These are phyloP conservation scores for Papio anubis DNA, from an alignment of 2,113 vertebrate species.

Conservation along the genomic window DNA sequence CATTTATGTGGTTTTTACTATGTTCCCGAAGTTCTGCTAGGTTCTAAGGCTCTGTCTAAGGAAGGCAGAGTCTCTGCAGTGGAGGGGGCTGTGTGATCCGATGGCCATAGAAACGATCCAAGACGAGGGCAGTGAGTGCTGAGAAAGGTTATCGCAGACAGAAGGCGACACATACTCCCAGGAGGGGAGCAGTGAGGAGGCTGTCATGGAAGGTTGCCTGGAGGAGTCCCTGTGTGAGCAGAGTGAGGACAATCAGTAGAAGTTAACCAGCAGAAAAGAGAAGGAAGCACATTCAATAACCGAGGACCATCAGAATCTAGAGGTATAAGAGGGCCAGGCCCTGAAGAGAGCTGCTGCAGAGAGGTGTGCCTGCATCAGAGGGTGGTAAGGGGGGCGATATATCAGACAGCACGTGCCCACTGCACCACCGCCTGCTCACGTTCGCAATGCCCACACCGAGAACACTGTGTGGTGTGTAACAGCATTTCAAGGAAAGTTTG, in stretches of 20 bases:
- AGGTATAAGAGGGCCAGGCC: not conserved
- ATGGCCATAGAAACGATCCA: no score
- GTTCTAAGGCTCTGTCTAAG: not conserved
- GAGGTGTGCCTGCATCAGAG: no score
- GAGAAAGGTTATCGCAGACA: no score
- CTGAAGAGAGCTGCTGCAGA: no score
- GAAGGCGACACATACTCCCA: no score
- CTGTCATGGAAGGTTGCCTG: not conserved
- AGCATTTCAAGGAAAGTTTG: not conserved
- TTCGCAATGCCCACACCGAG: no score
- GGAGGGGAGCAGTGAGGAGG: not conserved
- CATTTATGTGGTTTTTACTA: not conserved
- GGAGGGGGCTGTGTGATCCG: not conserved
- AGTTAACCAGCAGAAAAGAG: not conserved
- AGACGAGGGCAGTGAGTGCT: rapidly evolving
- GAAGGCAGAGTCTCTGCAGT: not conserved
- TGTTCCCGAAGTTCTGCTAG: not conserved
- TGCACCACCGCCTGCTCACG: no score
- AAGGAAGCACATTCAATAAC: not conserved
- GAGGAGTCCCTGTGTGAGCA: not conserved
- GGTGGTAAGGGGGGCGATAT: no score
- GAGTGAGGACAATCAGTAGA: not conserved
- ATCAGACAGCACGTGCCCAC: no score
- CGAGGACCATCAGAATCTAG: not conserved
- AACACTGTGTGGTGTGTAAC: no score